A percentile compares a stretch with the other conserved stretches of the same genome.
Conservation (phyloP, 1,140 invertebrate species). For the Diploscapter pachys region DNA sequence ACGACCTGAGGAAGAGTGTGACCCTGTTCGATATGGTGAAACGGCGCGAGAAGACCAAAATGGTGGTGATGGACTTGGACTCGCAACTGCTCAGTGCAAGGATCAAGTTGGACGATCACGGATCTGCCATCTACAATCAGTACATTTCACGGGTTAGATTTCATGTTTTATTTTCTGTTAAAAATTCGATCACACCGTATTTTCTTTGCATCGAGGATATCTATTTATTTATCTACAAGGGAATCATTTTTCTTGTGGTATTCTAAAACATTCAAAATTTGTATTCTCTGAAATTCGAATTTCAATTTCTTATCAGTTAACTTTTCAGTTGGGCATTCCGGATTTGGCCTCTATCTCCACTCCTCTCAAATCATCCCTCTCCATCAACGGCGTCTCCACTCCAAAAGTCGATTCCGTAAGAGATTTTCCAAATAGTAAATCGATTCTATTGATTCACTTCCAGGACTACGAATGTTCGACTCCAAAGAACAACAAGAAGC, state of each 20-base stretch:
- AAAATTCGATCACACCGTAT: constrained; percentile 1
- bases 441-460: background rate
- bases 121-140: constrained; percentile 26
- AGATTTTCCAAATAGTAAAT: too few relatives aligned
- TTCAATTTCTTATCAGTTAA: too few relatives aligned
- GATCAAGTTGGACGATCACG: constrained; percentile 42
- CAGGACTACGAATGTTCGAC: background rate
- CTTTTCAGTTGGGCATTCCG: too few relatives aligned
- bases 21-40: constrained; percentile 65
- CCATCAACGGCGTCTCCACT: too few relatives aligned
- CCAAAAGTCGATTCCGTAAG: too few relatives aligned
- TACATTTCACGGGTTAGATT: background rate
- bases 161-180: background rate
- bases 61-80: constrained; percentile 79
- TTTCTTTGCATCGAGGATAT: too few relatives aligned
- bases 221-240: too few relatives aligned
- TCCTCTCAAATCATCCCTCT: too few relatives aligned
- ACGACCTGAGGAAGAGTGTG: constrained; percentile 83
- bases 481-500: constrained; percentile 2
- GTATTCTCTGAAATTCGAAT: too few relatives aligned
- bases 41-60: constrained; percentile 83
- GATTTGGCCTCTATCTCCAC: too few relatives aligned
- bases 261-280: too few relatives aligned
- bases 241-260: too few relatives aligned
- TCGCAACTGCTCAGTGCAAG: constrained; percentile 61